Base-by-base conservation (phyloP, 2,888 invertebrate genomes). In the Euplexia lucipara region DNA sequence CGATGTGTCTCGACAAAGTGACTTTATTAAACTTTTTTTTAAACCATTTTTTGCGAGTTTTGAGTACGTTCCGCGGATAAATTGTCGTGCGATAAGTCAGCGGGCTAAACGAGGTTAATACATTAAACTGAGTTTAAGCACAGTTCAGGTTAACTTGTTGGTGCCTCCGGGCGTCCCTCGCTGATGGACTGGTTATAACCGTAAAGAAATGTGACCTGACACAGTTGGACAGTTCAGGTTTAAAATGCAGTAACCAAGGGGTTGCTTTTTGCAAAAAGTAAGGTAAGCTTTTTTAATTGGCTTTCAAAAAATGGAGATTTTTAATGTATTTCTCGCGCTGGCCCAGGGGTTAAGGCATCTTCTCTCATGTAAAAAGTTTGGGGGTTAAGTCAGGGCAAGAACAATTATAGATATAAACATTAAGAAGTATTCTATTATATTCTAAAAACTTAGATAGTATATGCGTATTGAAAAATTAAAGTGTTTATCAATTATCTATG, bases 11-110 rank as follows among this genome's bases (percentile, higher is more conserved):
- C 72, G 64, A 75, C 61, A 71, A 64, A 82, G 86, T 76, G 87
- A 87, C 88, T 90, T 90, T 91, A 91, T 91, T 89, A 91, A 93
- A 92, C 90, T 92, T 93, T 92, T 93, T 73, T 92, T 73, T 92
- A 88, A 83, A 86, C 85, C 88, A 85, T 86, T 86, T 88, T 90
- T 90, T 90, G 90, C 86, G 77, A 85, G 86, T 86, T 84, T 83
- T 77, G 80, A 82, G 85, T 83, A 83, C 75, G 74, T 75, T 75
- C 75, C 75, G 78, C 81, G 87, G 89, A 92, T 92, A 93, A 94
- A 93, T 93, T 90, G 92, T 89, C 81, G 83, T 78, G 88, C 90
- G 92, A 93, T 94, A 94, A 93, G 86, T 93, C 90, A 88, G 79
- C 73, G 52, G 75, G 81, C 84, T 90, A 90, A 92, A 91, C 90